Evolutionary conservation across 2,888 invertebrate genomes (phyloP).

Genomic region (Pseudococcus viburni): DNA sequence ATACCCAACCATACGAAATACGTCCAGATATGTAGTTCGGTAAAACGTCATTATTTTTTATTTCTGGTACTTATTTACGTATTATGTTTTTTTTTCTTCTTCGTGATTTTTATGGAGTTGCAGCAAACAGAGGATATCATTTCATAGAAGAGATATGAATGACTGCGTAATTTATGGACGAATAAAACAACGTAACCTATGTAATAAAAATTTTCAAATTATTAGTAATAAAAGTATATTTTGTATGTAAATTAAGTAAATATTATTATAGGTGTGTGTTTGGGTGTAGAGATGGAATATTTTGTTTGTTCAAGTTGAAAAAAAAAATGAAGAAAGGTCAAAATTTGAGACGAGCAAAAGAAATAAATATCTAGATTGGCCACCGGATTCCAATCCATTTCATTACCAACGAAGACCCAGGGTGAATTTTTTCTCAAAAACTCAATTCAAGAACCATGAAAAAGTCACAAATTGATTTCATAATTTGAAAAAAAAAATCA

Average conservation of each 20-base stretch:
- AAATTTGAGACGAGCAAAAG: too few relatives aligned
- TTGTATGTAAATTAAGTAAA: background rate
- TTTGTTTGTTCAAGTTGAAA: background rate
- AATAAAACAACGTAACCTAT: background rate
- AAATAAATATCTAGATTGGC: too few relatives aligned
- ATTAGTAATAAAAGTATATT: conserved; percentile 17
- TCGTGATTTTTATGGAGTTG: background rate
- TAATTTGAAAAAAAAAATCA: too few relatives aligned
- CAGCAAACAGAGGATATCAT: background rate
- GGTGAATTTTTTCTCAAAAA: too few relatives aligned
- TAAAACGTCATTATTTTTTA: conserved; percentile 11
- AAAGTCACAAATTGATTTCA: too few relatives aligned
- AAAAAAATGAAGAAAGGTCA: background rate
- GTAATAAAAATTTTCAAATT: conserved; percentile 24
- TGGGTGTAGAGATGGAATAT: too few relatives aligned
- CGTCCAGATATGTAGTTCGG: background rate
- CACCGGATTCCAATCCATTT: too few relatives aligned
- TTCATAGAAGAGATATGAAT: background rate
- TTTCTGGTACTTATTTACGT: background rate
- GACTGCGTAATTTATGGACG: background rate
- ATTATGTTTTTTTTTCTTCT: background rate
- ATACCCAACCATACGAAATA: background rate
- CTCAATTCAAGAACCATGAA: too few relatives aligned
- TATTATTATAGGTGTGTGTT: too few relatives aligned
- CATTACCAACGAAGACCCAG: too few relatives aligned